Evolutionary conservation across 1,140 invertebrate genomes (phyloP), one percentile per base, ranked within the genome.

Genomic region (Trichonephila clavata): DNA sequence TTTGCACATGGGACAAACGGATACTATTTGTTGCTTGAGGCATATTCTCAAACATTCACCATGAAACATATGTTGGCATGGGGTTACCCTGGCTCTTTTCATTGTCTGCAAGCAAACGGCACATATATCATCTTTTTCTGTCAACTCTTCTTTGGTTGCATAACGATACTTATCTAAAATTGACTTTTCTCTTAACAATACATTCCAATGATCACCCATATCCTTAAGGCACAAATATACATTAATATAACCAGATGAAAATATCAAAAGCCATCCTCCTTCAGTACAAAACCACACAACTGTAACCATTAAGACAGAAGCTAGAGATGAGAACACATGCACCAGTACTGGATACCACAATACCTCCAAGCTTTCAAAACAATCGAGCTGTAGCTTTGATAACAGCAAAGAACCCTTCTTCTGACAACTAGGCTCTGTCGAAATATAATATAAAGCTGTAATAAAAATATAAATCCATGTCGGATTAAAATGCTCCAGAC

Each of bases 11-110:
- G 97, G 97, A 94, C 97, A 98, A 88, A 96, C 96, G 91, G 97
- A 96, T 18, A 16, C 18, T 1, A 63, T 68, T 39, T 96, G 97
- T n/a, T 96, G 96, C 94, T 97, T 97, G 2, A 98, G 95, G 95
- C 97, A 98, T 92, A 96, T 96, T 94, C 97, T 95, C 27, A 98
- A 95, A 95, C 97, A 98, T 95, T 97, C 97, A 0, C 97, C 97
- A 95, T 98, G 97, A 95, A 98, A 98, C 94, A 97, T 96, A 95
- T 98, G 97, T 80, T 97, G 97, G 95, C 97, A 98, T 1, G 97
- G 97, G 1, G 97, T 98, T 1, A 97, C 96, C 21, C 97, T 96
- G 0, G 97, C 97, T 39, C 95, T 94, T 81, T 96, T 96, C 97
- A 98, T 97, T 2, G 95, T 95, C 93, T 96, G 97, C 16, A 98